Percentiles rank a stretch among this genome's conserved stretches.
Conservation (phyloP, 1,140 invertebrate species). For the Microplitis demolitor region DNA sequence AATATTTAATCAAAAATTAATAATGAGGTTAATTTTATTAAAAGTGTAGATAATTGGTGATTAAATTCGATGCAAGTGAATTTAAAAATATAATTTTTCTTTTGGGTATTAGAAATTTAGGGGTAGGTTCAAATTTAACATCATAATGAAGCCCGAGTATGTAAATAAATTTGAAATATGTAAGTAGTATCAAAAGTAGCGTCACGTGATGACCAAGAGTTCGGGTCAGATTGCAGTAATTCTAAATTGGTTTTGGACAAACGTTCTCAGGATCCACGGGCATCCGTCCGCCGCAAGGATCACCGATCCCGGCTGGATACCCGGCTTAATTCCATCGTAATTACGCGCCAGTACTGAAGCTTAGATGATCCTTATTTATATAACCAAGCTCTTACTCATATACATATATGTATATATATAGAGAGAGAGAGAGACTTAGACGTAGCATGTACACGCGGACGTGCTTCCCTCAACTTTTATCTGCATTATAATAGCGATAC, state of each 20-base stretch:
- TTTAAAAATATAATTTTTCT: too few relatives aligned
- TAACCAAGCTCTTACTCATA: constrained; percentile 33
- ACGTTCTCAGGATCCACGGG: constrained; percentile 22
- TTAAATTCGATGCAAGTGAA: too few relatives aligned
- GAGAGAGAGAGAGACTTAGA: not conserved
- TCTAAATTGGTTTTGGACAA: constrained; percentile 60
- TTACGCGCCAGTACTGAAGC: constrained; percentile 55
- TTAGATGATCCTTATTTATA: constrained; percentile 60
- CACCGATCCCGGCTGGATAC: constrained; percentile 56
- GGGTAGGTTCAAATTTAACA: too few relatives aligned
- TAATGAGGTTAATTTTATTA: too few relatives aligned
- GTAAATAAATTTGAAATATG: constrained; percentile 12
- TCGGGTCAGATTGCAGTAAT: constrained; percentile 44
- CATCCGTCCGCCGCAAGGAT: constrained; percentile 49
- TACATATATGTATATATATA: constrained; percentile 4
- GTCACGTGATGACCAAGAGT: constrained; percentile 14
- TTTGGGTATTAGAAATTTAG: too few relatives aligned
- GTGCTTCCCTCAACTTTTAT: too few relatives aligned
- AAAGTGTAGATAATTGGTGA: too few relatives aligned
- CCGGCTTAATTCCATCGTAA: constrained; percentile 60
- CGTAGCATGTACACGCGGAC: not conserved
- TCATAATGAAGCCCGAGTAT: not conserved
- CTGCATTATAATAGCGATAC: too few relatives aligned
- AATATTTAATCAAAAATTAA: too few relatives aligned
- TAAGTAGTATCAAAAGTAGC: constrained; percentile 20